Base-by-base conservation (phyloP, 2,888 invertebrate species). In the Coleophora deauratella region DNA sequence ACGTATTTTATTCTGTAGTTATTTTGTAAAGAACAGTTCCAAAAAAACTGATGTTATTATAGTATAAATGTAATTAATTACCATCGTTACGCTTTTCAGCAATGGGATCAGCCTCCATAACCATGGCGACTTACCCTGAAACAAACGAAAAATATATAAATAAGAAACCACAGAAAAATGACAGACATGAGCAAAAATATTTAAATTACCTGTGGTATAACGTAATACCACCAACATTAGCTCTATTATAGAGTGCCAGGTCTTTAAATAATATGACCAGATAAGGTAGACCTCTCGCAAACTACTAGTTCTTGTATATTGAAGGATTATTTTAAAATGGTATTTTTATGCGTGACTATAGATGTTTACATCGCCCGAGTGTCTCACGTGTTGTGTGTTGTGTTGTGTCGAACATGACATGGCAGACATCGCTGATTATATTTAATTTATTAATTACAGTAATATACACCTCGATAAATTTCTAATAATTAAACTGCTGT, bases 81-180 rank as follows among this genome's bases (percentile, higher is more conserved):
- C 84, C 84, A 59, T 82, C 84, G 37, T 64, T 57, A 43, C 60
- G 78, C 54, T 81, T 79, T 46, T 74, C 80, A 50, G 75, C 56
- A 46, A 82, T 76, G 28, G 81, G 76, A 56, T 82, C 73, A 34
- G 82, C 78, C 70, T 82, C 84, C 74, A 82, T 78, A 62, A 84
- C 84, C 84, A 84, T 84, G 47, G 53, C 66, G 66, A 61, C 46
- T 55, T 49, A 63, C 56, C 66, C 81, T 82, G 71, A 30, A 76
- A 79, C 65, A 68, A 59, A 65, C 54, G 52, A 48, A 33, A 21
- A 4, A 21, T 21, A 21, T 21, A 21, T 21, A 21, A 21, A 21
- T 6, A 21, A 21, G 3, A 21, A 21, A 21, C 6, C 3, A 21
- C 6, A 21, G 32, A 13, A 68, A 69, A 64, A 66, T 74, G 66